Evolutionary conservation across 2,888 invertebrate species (phyloP).

Genomic region (Megaustenia siamemsis): DNA sequence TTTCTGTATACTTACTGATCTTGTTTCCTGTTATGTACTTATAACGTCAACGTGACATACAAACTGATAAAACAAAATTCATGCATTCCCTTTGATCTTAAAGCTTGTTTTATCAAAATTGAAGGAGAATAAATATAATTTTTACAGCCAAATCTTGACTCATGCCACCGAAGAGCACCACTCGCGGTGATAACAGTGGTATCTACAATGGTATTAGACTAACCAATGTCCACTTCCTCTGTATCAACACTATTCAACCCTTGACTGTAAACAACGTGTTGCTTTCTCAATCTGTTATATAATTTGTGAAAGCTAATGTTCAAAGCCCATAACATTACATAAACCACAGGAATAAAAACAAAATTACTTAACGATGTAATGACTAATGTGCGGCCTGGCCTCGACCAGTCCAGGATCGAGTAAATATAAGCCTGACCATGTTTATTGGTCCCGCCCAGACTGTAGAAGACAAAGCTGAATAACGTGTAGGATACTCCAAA

Average conservation of each 20-base stretch:
- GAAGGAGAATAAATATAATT: no score
- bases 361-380: constrained; percentile 60
- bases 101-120: no score
- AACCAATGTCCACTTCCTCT: neutral
- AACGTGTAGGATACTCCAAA: constrained; percentile 77
- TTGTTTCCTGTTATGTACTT: no score
- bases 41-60: no score
- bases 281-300: constrained; percentile 13
- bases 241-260: neutral
- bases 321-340: constrained; percentile 55
- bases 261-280: constrained; percentile 10
- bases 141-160: no score
- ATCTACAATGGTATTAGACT: neutral
- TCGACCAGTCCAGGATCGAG: constrained; percentile 85
- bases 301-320: neutral
- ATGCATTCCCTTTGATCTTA: no score
- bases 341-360: constrained; percentile 62
- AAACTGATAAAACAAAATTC: no score
- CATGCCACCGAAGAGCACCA: no score
- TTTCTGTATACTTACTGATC: no score
- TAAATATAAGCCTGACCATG: constrained; percentile 86
- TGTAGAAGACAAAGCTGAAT: constrained; percentile 87
- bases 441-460: constrained; percentile 86
- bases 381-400: constrained; percentile 59
- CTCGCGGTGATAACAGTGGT: no score